These are phyloP conservation scores for Mercenaria mercenaria DNA, from an alignment of 1,140 invertebrate species.

Conservation along the genomic window DNA sequence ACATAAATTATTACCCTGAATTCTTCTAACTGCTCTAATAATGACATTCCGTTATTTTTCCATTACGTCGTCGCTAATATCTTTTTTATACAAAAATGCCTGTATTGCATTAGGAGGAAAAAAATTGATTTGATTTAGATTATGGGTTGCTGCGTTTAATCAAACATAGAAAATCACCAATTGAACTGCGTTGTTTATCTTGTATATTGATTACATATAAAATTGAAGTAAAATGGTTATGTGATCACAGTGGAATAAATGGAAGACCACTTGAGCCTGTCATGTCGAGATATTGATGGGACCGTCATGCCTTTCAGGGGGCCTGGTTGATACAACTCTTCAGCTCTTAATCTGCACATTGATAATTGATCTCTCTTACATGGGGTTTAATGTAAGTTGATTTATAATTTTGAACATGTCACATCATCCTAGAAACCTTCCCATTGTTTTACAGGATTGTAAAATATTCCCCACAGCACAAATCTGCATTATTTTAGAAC, in stretches of 20 bases:
- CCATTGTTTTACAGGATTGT: too few species aligned
- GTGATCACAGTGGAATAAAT: conserved; percentile 1
- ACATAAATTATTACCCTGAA: too few species aligned
- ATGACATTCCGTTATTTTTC: too few species aligned
- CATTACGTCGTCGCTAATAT: too few species aligned
- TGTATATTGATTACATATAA: conserved; percentile 12
- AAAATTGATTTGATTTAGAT: conserved; percentile 21
- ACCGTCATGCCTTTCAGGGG: neutral
- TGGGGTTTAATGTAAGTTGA: neutral
- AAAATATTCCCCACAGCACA: too few species aligned
- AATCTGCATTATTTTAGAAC: too few species aligned
- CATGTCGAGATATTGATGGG: neutral
- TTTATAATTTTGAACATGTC: neutral
- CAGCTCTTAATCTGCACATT: neutral
- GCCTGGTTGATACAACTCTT: neutral
- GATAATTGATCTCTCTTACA: neutral
- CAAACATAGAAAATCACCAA: conserved; percentile 20
- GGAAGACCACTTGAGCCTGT: neutral
- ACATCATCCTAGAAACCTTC: too few species aligned
- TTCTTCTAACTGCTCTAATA: too few species aligned
- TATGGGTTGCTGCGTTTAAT: conserved; percentile 20
- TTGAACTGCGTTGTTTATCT: conserved; percentile 13
- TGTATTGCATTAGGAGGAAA: neutral
- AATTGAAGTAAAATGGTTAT: neutral
- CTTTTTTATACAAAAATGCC: too few species aligned